These are phyloP conservation scores for Hemichromis elongatus DNA, from an alignment of 2,113 vertebrate species.

Conservation along the genomic window DNA sequence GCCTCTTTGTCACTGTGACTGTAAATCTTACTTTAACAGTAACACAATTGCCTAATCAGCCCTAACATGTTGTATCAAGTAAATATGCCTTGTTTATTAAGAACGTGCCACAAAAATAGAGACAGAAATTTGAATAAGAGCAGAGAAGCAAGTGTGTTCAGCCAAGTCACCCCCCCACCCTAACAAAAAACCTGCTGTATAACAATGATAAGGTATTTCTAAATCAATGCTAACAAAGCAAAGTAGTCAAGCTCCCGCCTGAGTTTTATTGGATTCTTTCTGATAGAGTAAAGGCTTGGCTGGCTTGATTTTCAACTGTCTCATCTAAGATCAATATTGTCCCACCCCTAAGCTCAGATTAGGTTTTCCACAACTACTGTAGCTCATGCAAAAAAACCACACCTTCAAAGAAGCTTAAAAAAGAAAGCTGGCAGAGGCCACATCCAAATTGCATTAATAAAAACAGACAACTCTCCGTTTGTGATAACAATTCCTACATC, in stretches of 20 bases:
- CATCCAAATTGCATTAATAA: neutral
- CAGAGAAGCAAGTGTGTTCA: neutral
- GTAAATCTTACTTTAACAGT: slow-evolving; percentile 9
- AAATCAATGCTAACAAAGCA: neutral
- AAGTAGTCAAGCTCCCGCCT: neutral
- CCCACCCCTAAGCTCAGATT: neutral
- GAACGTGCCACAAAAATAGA: neutral
- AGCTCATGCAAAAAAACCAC: neutral
- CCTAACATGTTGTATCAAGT: neutral
- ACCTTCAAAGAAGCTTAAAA: neutral
- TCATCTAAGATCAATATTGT: slow-evolving; percentile 5
- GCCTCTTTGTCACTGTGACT: neutral
- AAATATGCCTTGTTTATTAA: neutral
- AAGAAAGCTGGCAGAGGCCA: neutral
- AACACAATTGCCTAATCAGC: neutral
- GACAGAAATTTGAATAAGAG: neutral
- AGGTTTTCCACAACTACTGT: neutral
- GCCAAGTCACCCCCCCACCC: neutral
- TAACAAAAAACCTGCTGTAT: neutral
- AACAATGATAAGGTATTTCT: neutral
- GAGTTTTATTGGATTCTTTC: slow-evolving; percentile 11
- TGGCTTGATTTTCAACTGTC: neutral
- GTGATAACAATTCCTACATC: neutral
- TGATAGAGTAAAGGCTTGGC: neutral
- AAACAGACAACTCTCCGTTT: neutral